Conservation (phyloP, 2,888 invertebrate species). For the Gnatocerus cornutus region DNA sequence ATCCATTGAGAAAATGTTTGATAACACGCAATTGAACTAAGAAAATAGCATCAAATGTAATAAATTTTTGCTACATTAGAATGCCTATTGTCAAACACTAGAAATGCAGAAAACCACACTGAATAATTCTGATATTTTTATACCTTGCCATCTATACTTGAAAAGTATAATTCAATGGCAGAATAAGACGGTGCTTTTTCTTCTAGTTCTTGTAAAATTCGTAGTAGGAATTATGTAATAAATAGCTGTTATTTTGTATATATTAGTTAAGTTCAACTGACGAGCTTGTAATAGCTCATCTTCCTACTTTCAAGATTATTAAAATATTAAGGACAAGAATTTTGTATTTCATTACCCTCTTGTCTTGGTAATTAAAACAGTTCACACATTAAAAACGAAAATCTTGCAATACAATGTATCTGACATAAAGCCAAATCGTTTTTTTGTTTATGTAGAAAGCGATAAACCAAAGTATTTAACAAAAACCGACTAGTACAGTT, state of each 20-base stretch:
- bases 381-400: too few species aligned
- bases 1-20: background rate
- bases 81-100: background rate
- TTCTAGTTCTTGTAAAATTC: constrained; percentile 43
- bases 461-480: too few species aligned
- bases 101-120: background rate
- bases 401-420: too few species aligned
- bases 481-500: too few species aligned
- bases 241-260: constrained; percentile 48
- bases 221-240: constrained; percentile 47
- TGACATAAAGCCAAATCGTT: too few species aligned
- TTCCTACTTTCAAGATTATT: constrained; percentile 50
- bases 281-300: constrained; percentile 46
- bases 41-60: background rate
- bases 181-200: constrained; percentile 50
- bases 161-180: constrained; percentile 46
- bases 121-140: constrained; percentile 46
- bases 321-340: constrained; percentile 42
- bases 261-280: constrained; percentile 48
- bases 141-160: constrained; percentile 47
- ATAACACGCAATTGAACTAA: background rate
- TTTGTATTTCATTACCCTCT: background rate
- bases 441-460: too few species aligned
- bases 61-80: background rate
- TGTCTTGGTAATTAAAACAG: background rate